phyloP scores from a whole-genome alignment of 2,797 vertebrate species.

The Antrozous pallidus region DNA sequence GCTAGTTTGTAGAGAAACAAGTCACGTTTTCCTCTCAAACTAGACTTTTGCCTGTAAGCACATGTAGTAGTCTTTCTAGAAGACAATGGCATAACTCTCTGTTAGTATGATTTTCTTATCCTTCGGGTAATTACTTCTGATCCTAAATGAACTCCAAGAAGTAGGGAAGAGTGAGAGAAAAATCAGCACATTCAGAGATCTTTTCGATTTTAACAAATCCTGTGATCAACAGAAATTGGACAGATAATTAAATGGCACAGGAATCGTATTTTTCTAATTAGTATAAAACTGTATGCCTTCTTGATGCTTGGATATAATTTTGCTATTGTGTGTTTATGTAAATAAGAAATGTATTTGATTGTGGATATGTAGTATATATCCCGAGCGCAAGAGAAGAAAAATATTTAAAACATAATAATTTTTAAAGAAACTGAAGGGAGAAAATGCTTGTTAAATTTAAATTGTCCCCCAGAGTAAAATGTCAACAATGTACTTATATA shows the following conservation, averaged over 20 bases:
- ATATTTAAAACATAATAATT: neutral
- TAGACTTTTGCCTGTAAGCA: slow-evolving; percentile 7
- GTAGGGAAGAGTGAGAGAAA: neutral
- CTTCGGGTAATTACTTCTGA: slow-evolving; percentile 37
- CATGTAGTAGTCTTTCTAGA: slow-evolving; percentile 1
- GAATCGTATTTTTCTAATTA: neutral
- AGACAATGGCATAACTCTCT: neutral
- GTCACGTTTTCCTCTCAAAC: slow-evolving; percentile 1
- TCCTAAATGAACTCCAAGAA: neutral
- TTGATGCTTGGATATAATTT: neutral
- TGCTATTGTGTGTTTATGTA: neutral
- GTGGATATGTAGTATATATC: neutral
- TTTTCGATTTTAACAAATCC: neutral
- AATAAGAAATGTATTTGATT: neutral
- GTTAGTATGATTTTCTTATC: neutral
- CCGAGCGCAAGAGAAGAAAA: neutral
- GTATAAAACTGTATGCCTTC: neutral
- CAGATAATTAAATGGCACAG: neutral
- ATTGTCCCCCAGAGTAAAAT: neutral
- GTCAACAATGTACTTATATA: neutral
- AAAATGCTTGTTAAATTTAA: neutral
- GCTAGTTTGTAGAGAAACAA: slow-evolving; percentile 17
- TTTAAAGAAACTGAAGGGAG: neutral
- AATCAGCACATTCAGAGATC: neutral
- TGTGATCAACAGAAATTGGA: neutral